A percentile compares a stretch with the other conserved stretches of the same genome.
Conservation (phyloP, 2,113 vertebrate species). For the Otolemur garnettii region DNA sequence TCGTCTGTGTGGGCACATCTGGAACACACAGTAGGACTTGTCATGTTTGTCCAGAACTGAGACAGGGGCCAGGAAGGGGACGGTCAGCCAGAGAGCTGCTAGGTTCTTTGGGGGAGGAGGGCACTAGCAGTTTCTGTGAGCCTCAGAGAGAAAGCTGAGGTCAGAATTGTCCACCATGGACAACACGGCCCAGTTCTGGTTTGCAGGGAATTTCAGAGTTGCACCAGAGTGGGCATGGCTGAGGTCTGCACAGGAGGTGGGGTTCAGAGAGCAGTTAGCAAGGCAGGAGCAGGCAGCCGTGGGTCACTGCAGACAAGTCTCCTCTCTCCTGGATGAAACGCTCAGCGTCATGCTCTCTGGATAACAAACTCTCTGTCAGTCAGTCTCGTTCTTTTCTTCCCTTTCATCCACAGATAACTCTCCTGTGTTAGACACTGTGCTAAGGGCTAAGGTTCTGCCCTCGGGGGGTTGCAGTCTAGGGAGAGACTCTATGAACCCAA, state of each 20-base stretch:
- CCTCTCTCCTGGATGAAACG: neutral
- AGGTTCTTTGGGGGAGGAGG: neutral
- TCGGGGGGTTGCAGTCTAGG: accelerated
- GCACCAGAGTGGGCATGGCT: neutral
- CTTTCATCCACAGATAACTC: neutral
- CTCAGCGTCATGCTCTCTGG: neutral
- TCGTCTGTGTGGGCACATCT: neutral
- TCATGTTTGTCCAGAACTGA: neutral
- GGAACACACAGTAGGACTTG: neutral
- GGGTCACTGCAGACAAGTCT: neutral
- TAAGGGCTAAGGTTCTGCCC: neutral
- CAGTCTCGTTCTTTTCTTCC: neutral
- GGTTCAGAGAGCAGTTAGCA: neutral
- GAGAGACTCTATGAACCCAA: neutral
- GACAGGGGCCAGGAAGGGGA: neutral
- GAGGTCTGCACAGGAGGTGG: neutral
- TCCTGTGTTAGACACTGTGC: neutral
- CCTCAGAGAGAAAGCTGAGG: neutral
- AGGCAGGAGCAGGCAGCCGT: no score
- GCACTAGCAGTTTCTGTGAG: neutral
- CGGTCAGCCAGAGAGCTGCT: accelerated
- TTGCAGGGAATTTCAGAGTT: neutral
- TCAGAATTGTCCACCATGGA: neutral
- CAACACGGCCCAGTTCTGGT: neutral
- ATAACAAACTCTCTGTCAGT: neutral